Evolutionary conservation across 2,888 invertebrate genomes (phyloP).

Genomic region (Saturnia pavonia): DNA sequence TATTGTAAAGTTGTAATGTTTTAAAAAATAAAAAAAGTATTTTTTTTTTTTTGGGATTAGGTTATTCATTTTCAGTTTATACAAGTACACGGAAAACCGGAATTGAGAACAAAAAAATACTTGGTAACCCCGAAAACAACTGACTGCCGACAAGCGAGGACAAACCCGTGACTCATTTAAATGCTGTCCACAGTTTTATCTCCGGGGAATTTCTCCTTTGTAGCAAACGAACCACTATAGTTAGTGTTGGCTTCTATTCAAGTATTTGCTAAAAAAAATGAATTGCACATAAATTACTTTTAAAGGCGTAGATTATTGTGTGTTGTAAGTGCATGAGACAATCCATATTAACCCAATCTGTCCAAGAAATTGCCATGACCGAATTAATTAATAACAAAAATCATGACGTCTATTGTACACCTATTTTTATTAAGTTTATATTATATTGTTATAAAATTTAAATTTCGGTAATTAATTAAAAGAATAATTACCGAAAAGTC

Average conservation of each 20-base stretch:
- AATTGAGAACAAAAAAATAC: background rate
- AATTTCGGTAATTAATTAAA: background rate
- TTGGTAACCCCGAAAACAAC: conserved; percentile 9
- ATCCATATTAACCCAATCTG: background rate
- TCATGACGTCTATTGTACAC: background rate
- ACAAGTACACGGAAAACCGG: background rate
- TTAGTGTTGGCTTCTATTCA: conserved; percentile 62
- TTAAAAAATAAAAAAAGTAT: too few relatives aligned
- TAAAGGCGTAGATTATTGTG: conserved; percentile 29
- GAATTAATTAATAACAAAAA: background rate
- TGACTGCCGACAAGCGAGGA: conserved; percentile 31
- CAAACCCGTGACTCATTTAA: conserved; percentile 53
- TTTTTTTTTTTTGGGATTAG: background rate
- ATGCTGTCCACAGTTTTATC: conserved; percentile 46
- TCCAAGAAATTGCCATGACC: background rate
- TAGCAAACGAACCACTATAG: conserved; percentile 41
- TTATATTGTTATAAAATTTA: background rate
- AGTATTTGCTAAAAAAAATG: conserved; percentile 40
- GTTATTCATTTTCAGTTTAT: background rate
- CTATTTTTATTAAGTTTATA: background rate
- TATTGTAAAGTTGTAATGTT: too few relatives aligned
- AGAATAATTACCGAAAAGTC: background rate
- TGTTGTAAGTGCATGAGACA: conserved; percentile 12
- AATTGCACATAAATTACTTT: conserved; percentile 32
- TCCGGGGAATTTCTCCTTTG: conserved; percentile 58